These are phyloP conservation scores for Protonibea diacanthus DNA, from an alignment of 2,797 vertebrate genomes.

Conservation along the genomic window DNA sequence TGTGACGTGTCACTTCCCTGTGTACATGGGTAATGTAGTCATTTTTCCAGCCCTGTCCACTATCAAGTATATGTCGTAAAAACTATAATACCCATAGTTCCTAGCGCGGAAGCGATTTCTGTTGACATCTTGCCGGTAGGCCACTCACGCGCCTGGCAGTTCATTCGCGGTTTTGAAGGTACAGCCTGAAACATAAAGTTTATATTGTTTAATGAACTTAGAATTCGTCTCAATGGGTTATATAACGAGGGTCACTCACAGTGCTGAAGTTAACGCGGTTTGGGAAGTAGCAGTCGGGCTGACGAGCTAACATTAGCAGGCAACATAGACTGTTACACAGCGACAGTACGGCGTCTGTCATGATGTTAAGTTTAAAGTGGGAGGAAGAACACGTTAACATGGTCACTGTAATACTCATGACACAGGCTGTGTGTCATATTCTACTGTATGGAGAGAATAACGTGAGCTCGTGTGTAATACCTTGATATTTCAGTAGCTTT, in stretches of 20 bases:
- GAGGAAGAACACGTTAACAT: background rate
- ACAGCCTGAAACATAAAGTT: background rate
- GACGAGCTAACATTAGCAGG: slow-evolving; percentile 49
- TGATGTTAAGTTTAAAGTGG: background rate
- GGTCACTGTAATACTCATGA: too few relatives aligned
- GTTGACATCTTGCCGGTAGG: slow-evolving; percentile 58
- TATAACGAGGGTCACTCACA: background rate
- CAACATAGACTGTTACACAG: background rate
- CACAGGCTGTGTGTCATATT: too few relatives aligned
- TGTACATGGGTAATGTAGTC: slow-evolving; percentile 74
- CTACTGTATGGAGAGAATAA: background rate
- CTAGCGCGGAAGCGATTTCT: background rate
- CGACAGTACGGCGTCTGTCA: background rate
- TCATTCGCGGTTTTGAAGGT: background rate
- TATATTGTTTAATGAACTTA: rapidly evolving
- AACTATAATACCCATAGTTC: slow-evolving; percentile 75
- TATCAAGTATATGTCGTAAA: rapidly evolving
- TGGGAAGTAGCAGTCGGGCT: background rate
- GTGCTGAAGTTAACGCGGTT: background rate
- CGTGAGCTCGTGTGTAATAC: background rate
- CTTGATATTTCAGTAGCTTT: background rate
- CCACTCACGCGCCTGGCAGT: slow-evolving; percentile 53
- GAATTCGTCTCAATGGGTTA: rapidly evolving
- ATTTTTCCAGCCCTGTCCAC: rapidly evolving
- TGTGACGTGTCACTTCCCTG: rapidly evolving